Conservation (phyloP, 1,140 invertebrate species). For the Caenorhabditis tropicalis region DNA sequence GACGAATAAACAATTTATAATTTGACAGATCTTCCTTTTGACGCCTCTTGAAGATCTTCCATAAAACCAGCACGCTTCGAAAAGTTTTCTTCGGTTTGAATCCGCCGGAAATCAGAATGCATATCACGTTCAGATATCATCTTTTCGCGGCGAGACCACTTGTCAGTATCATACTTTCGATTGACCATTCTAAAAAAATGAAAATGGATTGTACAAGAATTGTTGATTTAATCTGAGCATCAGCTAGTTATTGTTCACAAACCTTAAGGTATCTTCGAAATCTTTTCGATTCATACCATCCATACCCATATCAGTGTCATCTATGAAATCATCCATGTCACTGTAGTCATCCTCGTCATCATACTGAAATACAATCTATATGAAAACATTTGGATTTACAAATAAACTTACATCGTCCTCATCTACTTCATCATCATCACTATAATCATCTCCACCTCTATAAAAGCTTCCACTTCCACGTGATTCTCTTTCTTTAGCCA, state of each 20-base stretch:
- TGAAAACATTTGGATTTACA: no score
- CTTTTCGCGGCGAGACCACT: slow-evolving; percentile 63
- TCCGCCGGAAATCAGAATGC: slow-evolving; percentile 62
- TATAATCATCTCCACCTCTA: slow-evolving; percentile 46
- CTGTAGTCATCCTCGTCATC: slow-evolving; percentile 64
- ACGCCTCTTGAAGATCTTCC: slow-evolving; percentile 7
- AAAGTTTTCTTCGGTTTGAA: slow-evolving; percentile 61
- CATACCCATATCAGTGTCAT: slow-evolving; percentile 61
- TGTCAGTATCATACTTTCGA: slow-evolving; percentile 63
- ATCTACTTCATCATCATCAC: slow-evolving; percentile 58
- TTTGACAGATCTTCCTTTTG: neutral
- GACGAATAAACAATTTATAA: no score
- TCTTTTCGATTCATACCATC: slow-evolving; percentile 61
- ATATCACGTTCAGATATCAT: slow-evolving; percentile 67
- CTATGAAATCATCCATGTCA: slow-evolving; percentile 69
- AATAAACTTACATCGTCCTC: slow-evolving; percentile 28
- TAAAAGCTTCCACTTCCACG: slow-evolving; percentile 5
- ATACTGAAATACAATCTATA: neutral
- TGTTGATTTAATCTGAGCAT: neutral
- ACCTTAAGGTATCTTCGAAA: slow-evolving; percentile 65
- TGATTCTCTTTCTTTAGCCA: neutral
- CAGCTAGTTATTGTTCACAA: no score
- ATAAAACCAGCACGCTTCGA: slow-evolving; percentile 24
- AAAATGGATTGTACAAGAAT: neutral
- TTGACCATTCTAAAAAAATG: slow-evolving; percentile 62